Evolutionary conservation across 92 coral and sea anemone species (phyloP).

Genomic region (Ricordea florida): DNA sequence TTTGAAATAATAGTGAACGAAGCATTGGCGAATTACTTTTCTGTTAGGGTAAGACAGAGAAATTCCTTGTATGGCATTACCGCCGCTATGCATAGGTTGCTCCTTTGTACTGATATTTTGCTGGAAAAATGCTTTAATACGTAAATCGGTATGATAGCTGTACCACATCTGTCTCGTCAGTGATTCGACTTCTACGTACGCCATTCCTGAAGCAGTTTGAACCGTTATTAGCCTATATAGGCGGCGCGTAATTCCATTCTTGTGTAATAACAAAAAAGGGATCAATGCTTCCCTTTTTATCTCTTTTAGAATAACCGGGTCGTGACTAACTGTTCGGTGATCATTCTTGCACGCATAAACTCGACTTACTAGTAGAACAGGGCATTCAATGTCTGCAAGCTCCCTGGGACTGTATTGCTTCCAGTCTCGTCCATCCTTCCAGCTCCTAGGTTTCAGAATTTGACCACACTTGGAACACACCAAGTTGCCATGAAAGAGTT

Average conservation of each 20-base stretch:
- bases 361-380: conserved; percentile 19
- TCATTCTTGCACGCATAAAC: conserved; percentile 26
- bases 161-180: conserved; percentile 10
- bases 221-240: conserved; percentile 9
- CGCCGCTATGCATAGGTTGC: too few relatives aligned
- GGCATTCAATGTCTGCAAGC: conserved; percentile 23
- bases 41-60: conserved; percentile 18
- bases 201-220: conserved; percentile 16
- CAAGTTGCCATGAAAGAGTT: conserved; percentile 15
- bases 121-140: not conserved
- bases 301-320: conserved; percentile 24
- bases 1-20: conserved; percentile 10
- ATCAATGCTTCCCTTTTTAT: conserved; percentile 1
- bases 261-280: conserved; percentile 24
- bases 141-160: not conserved
- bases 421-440: conserved; percentile 42
- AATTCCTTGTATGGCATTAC: too few relatives aligned
- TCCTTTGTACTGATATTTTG: too few relatives aligned
- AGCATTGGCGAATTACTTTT: conserved; percentile 33
- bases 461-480: conserved; percentile 34
- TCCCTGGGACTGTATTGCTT: conserved; percentile 29
- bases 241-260: conserved; percentile 23
- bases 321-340: conserved; percentile 24
- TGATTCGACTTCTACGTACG: conserved; percentile 5
- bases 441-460: conserved; percentile 27